Conservation (phyloP, 2,113 vertebrate genomes). For the Nerophis ophidion region DNA sequence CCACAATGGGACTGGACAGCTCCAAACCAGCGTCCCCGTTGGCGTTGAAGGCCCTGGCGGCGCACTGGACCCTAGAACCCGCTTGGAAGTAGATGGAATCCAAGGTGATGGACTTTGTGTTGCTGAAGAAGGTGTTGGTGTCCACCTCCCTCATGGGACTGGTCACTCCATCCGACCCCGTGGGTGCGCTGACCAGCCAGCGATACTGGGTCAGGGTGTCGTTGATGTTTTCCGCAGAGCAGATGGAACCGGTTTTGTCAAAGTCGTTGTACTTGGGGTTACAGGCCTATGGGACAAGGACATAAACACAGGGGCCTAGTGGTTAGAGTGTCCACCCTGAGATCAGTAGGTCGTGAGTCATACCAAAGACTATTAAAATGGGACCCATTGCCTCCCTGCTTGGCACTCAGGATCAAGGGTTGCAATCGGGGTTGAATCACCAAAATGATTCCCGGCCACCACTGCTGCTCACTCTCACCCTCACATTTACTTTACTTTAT, state of each 20-base stretch:
- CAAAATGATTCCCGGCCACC: too few relatives aligned
- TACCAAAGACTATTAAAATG: too few relatives aligned
- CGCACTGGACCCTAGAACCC: constrained; percentile 77
- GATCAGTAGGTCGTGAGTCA: too few relatives aligned
- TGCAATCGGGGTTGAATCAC: too few relatives aligned
- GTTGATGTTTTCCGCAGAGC: constrained; percentile 75
- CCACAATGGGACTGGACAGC: constrained; percentile 70
- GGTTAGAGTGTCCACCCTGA: too few relatives aligned
- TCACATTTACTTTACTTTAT: too few relatives aligned
- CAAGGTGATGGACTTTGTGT: constrained; percentile 77
- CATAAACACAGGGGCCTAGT: too few relatives aligned
- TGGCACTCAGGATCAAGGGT: too few relatives aligned
- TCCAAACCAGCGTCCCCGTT: constrained; percentile 78
- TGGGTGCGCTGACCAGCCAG: constrained; percentile 78
- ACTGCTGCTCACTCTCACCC: too few relatives aligned
- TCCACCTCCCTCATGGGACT: constrained; percentile 80
- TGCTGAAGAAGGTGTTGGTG: constrained; percentile 80
- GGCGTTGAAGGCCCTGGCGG: constrained; percentile 73
- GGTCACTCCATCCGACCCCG: constrained; percentile 75
- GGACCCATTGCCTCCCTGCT: too few relatives aligned
- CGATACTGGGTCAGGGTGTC: constrained; percentile 78
- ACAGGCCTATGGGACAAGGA: constrained; percentile 63
- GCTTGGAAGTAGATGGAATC: constrained; percentile 82
- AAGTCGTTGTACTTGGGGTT: constrained; percentile 81
- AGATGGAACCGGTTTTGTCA: constrained; percentile 81